These are phyloP conservation scores for Mixornis gularis DNA, from an alignment of 2,113 vertebrate species.

Conservation along the genomic window DNA sequence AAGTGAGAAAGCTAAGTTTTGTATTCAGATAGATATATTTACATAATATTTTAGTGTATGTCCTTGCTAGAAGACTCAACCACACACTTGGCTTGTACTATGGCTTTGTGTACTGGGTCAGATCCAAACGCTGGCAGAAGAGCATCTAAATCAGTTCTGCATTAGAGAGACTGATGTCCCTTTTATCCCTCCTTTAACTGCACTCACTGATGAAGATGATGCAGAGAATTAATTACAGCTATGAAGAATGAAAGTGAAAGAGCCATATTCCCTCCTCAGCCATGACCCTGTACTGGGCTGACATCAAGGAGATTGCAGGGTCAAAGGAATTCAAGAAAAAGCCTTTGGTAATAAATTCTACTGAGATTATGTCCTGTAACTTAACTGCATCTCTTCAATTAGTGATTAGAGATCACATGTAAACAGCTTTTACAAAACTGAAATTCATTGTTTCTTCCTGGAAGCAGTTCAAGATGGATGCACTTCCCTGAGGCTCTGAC, in stretches of 20 bases:
- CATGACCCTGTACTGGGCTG: not conserved
- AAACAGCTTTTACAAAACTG: not conserved
- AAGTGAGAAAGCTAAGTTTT: not conserved
- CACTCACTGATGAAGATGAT: not conserved
- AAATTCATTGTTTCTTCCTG: not conserved
- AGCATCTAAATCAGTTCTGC: not conserved
- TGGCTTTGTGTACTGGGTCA: not conserved
- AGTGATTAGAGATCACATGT: not conserved
- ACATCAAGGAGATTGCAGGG: not conserved
- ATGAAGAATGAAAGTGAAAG: constrained; percentile 22
- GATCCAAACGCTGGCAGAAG: not conserved
- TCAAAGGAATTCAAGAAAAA: constrained; percentile 18
- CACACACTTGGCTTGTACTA: not conserved
- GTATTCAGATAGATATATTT: not conserved
- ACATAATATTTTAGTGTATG: not conserved
- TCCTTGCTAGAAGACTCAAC: not conserved
- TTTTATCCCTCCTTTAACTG: constrained; percentile 12
- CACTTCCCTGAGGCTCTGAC: not conserved
- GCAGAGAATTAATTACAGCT: constrained; percentile 33
- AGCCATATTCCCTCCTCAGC: not conserved
- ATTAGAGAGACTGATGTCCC: not conserved
- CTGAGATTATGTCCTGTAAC: not conserved
- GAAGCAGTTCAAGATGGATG: not conserved
- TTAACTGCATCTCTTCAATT: not conserved
- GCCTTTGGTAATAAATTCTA: constrained; percentile 32